These are phyloP conservation scores for Torymus auratus DNA, from an alignment of 2,888 invertebrate genomes.

Conservation along the genomic window DNA sequence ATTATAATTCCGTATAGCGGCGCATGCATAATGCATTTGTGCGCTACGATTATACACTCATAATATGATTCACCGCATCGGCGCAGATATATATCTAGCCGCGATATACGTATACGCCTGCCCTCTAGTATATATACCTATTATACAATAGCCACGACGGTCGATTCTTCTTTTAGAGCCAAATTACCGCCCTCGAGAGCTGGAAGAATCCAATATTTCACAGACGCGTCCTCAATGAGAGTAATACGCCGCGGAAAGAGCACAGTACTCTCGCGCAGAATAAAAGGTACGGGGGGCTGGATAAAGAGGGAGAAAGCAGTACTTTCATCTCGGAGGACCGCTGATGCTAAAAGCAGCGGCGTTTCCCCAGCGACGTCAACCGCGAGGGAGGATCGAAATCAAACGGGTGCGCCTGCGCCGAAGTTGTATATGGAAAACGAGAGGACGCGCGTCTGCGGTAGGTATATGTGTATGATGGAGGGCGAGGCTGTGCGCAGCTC, in stretches of 20 bases:
- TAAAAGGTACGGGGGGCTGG: background rate
- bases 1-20: constrained; percentile 18
- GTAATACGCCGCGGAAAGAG: too few relatives aligned
- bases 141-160: too few relatives aligned
- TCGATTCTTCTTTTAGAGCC: too few relatives aligned
- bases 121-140: too few relatives aligned
- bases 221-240: too few relatives aligned
- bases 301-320: background rate
- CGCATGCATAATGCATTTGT: constrained; percentile 10
- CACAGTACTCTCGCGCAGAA: background rate
- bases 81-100: too few relatives aligned
- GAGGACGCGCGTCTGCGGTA: background rate
- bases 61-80: background rate
- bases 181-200: too few relatives aligned
- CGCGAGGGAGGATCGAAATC: constrained; percentile 14
- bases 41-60: background rate
- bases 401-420: background rate
- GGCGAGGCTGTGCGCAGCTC: too few relatives aligned
- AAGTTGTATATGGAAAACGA: constrained; percentile 8
- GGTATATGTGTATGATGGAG: background rate
- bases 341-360: constrained; percentile 29
- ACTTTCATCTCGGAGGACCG: constrained; percentile 27
- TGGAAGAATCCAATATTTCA: too few relatives aligned
- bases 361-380: constrained; percentile 20
- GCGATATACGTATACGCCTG: too few relatives aligned